Conservation (phyloP, 2,888 invertebrate genomes). For the Rotaria magnacalcarata region DNA sequence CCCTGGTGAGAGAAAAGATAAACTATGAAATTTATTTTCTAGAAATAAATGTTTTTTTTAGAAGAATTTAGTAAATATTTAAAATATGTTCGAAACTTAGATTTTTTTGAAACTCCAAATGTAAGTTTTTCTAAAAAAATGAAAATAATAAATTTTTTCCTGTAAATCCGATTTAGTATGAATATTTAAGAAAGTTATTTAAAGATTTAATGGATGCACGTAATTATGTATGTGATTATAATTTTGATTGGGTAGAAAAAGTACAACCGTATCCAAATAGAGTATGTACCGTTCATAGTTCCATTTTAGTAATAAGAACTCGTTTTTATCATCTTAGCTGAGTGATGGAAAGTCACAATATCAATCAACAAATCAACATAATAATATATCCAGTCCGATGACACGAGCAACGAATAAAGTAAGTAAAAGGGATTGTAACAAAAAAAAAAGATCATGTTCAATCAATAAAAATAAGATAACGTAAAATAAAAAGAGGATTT, state of each 20-base stretch:
- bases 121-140: constrained; percentile 65
- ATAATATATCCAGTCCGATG: neutral
- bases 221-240: constrained; percentile 44
- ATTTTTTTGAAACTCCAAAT: constrained; percentile 99
- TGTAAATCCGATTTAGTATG: constrained; percentile 11
- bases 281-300: neutral
- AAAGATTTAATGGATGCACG: constrained; percentile 43
- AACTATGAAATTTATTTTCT: too few species aligned
- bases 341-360: neutral
- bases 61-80: constrained; percentile 97
- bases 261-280: neutral
- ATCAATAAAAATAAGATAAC: too few species aligned
- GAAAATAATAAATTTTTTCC: too few species aligned
- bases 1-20: constrained; percentile 61
- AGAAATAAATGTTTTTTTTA: constrained; percentile 59
- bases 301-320: neutral
- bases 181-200: constrained; percentile 41
- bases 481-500: neutral
- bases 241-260: constrained; percentile 46
- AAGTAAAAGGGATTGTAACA: neutral
- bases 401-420: neutral
- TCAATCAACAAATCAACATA: neutral
- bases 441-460: too few species aligned
- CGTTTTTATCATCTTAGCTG: neutral
- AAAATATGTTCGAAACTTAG: constrained; percentile 87